Base-by-base conservation (phyloP, 2,797 vertebrate genomes). In the Megalops cyprinoides region DNA sequence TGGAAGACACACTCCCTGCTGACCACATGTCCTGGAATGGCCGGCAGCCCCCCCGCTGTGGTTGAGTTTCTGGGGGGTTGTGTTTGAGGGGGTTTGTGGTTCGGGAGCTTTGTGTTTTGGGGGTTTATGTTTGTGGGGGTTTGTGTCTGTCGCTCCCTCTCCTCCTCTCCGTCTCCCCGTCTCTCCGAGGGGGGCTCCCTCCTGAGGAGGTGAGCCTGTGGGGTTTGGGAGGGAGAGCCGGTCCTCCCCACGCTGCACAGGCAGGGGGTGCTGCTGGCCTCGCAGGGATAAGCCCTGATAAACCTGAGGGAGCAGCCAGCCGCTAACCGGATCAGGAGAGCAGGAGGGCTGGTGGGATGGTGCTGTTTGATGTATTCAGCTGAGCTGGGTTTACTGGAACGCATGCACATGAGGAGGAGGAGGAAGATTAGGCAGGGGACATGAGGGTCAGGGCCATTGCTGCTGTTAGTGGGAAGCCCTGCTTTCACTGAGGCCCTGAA, bases 181-280 rank as follows among this genome's bases (percentile, higher is more conserved):
- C 39, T 14, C 42, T 62, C 34, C 34, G 10, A 73, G 46, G 25
- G 39, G 25, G 49, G 15, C 42, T 78, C 42, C 23, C 7, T 39
- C 46, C 18, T 79, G 55, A 28, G n/a, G 39, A 75, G 10, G 34
- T 46, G 77, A 1, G 42, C 77, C 84, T 55, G 74, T 44, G 76
- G 56, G 65, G 75, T 77, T 74, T 75, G 67, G 78, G 82, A 62
- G 74, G 82, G 82, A 82, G 84, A 62, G 78, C 79, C 37, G 75
- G 76, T 76, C 51, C 79, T 79, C 65, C 34, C 48, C 31, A 34
- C 73, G 76, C 73, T 39, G 4, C 44, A 60, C 55, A 51, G 42
- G 58, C 12, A 62, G 44, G 55, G 58, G 49, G 76, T 44, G 53
- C 39, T 37, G 28, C 25, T n/a, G 67, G 42, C 49, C 46, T 58